A percentile compares a stretch with the other conserved stretches of the same genome.
phyloP scores from a whole-genome alignment of 2,113 vertebrate species.

The Salvelinus namaycush region DNA sequence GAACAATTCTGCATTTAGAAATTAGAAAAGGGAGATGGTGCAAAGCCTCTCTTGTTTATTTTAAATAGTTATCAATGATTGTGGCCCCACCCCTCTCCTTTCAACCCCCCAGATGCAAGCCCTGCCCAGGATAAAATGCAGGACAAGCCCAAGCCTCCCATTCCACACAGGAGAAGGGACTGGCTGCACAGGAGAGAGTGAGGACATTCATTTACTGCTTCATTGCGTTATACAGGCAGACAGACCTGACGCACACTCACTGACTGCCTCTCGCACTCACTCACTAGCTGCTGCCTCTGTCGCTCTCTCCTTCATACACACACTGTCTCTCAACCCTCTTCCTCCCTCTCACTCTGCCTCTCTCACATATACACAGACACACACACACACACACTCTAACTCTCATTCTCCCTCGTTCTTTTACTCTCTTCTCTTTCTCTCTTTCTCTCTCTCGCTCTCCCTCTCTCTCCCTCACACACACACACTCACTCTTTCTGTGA shows the following conservation, averaged over 20 bases:
- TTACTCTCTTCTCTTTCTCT: slow-evolving; percentile 36
- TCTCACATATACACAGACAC: not conserved
- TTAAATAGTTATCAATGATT: slow-evolving; percentile 72
- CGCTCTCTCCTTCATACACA: slow-evolving; percentile 39
- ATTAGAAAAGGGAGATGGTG: not conserved
- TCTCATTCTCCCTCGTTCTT: slow-evolving; percentile 28
- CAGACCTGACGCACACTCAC: slow-evolving; percentile 48
- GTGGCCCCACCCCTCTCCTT: slow-evolving; percentile 63
- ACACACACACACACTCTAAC: slow-evolving; percentile 35
- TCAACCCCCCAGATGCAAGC: slow-evolving; percentile 64
- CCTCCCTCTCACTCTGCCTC: slow-evolving; percentile 29
- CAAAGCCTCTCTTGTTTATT: slow-evolving; percentile 47
- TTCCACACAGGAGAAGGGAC: slow-evolving; percentile 59
- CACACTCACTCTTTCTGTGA: not conserved
- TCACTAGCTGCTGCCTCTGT: slow-evolving; percentile 24
- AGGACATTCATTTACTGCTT: slow-evolving; percentile 64
- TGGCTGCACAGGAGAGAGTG: slow-evolving; percentile 59
- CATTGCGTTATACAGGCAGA: slow-evolving; percentile 61
- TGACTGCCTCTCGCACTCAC: slow-evolving; percentile 52
- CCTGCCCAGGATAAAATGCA: slow-evolving; percentile 76
- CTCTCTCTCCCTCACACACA: not conserved
- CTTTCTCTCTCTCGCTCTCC: slow-evolving; percentile 7
- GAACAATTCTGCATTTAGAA: slow-evolving; percentile 10
- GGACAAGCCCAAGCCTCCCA: slow-evolving; percentile 57
- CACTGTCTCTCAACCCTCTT: slow-evolving; percentile 29